phyloP scores from a whole-genome alignment of 1,140 invertebrate genomes.

The Pseudobourletiella spinata region DNA sequence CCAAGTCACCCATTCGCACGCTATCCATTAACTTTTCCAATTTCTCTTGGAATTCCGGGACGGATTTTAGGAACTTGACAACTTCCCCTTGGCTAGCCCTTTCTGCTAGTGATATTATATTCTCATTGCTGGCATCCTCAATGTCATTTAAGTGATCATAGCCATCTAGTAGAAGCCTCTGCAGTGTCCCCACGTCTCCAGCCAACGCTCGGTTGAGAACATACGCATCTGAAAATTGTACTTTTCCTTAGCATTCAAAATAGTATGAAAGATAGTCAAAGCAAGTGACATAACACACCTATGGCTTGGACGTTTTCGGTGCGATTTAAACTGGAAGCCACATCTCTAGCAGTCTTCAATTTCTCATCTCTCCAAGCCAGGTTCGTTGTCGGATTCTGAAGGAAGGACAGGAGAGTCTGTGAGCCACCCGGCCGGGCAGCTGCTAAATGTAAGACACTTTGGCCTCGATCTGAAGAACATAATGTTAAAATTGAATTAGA shows the following conservation, averaged over 20 bases:
- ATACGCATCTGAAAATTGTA: not conserved
- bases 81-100: slow-evolving; percentile 55
- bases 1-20: slow-evolving; percentile 56
- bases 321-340: slow-evolving; percentile 66
- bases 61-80: slow-evolving; percentile 51
- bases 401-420: slow-evolving; percentile 24
- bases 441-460: slow-evolving; percentile 80
- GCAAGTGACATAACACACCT: too few species aligned
- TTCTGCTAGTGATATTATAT: slow-evolving; percentile 56
- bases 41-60: slow-evolving; percentile 63
- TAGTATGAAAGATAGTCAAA: too few species aligned
- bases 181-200: slow-evolving; percentile 67
- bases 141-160: slow-evolving; percentile 79
- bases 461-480: slow-evolving; percentile 68
- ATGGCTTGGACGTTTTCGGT: slow-evolving; percentile 53
- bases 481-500: too few species aligned
- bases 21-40: slow-evolving; percentile 56
- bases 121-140: slow-evolving; percentile 51
- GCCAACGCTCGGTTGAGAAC: slow-evolving; percentile 52
- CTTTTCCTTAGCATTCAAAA: too few species aligned
- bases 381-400: slow-evolving; percentile 27
- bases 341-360: slow-evolving; percentile 75
- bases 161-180: slow-evolving; percentile 67
- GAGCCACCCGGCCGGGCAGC: slow-evolving; percentile 52
- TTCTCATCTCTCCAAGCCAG: slow-evolving; percentile 58